These are phyloP conservation scores for Phytoseiulus persimilis DNA, from an alignment of 2,888 invertebrate species.

Conservation along the genomic window DNA sequence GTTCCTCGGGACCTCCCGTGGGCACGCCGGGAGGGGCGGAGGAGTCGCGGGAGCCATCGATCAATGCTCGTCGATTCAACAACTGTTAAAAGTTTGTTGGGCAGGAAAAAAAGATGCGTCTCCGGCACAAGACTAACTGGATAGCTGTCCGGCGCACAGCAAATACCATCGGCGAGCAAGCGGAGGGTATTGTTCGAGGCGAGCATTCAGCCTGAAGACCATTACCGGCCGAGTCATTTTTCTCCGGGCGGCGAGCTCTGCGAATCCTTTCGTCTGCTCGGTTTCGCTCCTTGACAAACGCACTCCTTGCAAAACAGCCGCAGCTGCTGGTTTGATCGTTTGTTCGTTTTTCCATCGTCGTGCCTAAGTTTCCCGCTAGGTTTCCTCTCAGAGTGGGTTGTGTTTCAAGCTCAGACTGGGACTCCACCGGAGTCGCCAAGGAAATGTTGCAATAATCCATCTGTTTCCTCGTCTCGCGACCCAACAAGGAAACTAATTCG, in stretches of 20 bases:
- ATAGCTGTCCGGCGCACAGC: background rate
- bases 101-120: background rate
- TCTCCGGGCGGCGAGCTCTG: background rate
- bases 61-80: background rate
- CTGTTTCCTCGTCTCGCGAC: background rate
- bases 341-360: background rate
- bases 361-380: background rate
- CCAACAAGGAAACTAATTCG: background rate
- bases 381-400: background rate
- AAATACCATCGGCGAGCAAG: background rate
- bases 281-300: background rate
- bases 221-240: background rate
- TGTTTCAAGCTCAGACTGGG: background rate
- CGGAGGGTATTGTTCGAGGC: background rate
- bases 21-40: background rate
- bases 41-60: background rate
- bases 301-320: background rate
- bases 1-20: background rate
- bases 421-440: background rate
- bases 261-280: background rate
- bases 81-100: background rate
- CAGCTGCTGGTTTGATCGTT: background rate
- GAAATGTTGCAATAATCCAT: background rate
- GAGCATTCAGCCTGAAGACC: background rate
- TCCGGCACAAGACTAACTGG: background rate